These are phyloP conservation scores for Empis stercorea DNA, from an alignment of 2,888 invertebrate species.

Conservation along the genomic window DNA sequence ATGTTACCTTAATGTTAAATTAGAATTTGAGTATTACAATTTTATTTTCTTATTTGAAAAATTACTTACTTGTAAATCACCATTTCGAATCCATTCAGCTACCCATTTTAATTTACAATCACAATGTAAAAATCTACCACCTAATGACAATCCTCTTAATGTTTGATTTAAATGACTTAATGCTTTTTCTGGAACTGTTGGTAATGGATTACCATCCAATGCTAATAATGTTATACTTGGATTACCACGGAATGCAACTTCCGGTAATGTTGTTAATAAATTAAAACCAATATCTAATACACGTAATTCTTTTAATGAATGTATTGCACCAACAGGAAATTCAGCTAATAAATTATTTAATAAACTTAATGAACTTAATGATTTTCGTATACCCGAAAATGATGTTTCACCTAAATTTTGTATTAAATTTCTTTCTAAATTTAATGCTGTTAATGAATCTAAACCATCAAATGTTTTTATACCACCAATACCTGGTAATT, in stretches of 20 bases:
- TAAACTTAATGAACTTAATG: constrained; percentile 75
- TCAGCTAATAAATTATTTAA: constrained; percentile 79
- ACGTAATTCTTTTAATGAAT: constrained; percentile 62
- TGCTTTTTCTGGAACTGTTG: constrained; percentile 68
- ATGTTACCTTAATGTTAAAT: constrained; percentile 45
- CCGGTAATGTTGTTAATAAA: constrained; percentile 66
- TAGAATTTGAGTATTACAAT: not conserved
- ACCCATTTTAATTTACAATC: constrained; percentile 83
- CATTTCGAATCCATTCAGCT: constrained; percentile 76
- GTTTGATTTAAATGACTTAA: constrained; percentile 68
- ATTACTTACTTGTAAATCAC: constrained; percentile 61
- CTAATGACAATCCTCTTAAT: constrained; percentile 71
- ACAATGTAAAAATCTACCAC: constrained; percentile 77
- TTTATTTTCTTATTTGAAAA: constrained; percentile 48
- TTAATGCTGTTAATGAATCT: constrained; percentile 63
- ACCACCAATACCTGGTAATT: constrained; percentile 59
- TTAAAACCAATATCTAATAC: constrained; percentile 89
- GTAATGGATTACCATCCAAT: constrained; percentile 79
- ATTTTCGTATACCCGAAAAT: constrained; percentile 66
- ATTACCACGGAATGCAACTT: constrained; percentile 66
- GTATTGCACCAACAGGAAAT: constrained; percentile 72
- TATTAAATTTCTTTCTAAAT: constrained; percentile 77
- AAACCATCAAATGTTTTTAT: constrained; percentile 60
- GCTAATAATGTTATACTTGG: constrained; percentile 76
- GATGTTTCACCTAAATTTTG: constrained; percentile 62